phyloP scores from a whole-genome alignment of 2,888 invertebrate genomes.

The Nesidiocoris tenuis region DNA sequence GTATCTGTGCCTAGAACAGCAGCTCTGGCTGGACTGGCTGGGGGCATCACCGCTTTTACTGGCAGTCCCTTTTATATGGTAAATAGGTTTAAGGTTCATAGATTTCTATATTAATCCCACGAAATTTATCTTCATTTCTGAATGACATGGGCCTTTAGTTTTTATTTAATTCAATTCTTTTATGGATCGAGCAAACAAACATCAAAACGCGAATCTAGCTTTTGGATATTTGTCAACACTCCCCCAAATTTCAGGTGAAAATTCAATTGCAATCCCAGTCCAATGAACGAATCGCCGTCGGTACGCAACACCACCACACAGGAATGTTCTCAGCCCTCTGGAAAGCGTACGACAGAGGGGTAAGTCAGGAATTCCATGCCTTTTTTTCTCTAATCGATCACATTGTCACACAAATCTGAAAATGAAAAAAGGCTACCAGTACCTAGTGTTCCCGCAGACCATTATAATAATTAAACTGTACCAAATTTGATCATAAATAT shows the following conservation, averaged over 20 bases:
- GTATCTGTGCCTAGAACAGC: conserved; percentile 67
- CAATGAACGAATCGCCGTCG: conserved; percentile 75
- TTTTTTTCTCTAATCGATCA: too few species aligned
- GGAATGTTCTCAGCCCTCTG: conserved; percentile 67
- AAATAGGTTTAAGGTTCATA: conserved; percentile 53
- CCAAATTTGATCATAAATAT: too few species aligned
- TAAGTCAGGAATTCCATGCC: conserved; percentile 6
- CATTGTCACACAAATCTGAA: too few species aligned
- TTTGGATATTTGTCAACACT: too few species aligned
- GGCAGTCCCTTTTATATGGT: conserved; percentile 88
- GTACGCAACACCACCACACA: conserved; percentile 76
- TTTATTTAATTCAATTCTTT: too few species aligned
- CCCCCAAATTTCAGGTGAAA: conserved; percentile 70
- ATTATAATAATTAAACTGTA: too few species aligned
- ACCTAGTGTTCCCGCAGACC: too few species aligned
- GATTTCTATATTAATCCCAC: background rate
- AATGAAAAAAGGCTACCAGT: too few species aligned
- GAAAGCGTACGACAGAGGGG: conserved; percentile 54
- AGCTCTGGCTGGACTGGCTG: conserved; percentile 74
- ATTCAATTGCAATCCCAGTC: conserved; percentile 76
- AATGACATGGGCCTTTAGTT: background rate
- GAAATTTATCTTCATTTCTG: background rate
- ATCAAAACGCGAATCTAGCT: too few species aligned
- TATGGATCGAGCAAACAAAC: too few species aligned
- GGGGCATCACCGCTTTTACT: conserved; percentile 72